These are phyloP conservation scores for Sminthurinus aureus DNA, from an alignment of 2,888 invertebrate species.

Conservation along the genomic window DNA sequence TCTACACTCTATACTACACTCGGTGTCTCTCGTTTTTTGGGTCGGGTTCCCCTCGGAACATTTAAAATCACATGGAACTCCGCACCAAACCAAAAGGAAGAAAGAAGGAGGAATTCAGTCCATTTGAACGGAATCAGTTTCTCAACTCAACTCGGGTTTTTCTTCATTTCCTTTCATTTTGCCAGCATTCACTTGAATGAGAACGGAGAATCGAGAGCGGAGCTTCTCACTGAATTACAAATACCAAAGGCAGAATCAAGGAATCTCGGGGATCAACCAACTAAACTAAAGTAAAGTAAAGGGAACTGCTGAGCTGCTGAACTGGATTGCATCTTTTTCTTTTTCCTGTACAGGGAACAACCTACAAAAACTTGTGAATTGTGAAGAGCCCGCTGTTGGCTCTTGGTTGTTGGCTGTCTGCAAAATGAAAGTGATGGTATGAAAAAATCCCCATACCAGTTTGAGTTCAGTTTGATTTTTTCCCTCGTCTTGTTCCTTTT, in stretches of 20 bases:
- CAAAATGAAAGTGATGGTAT: no score
- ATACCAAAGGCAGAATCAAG: neutral
- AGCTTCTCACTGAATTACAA: neutral
- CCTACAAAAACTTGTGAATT: no score
- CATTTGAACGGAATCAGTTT: slow-evolving; percentile 35
- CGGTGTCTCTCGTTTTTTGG: neutral
- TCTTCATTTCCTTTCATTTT: neutral
- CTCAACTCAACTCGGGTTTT: neutral
- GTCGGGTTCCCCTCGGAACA: slow-evolving; percentile 14
- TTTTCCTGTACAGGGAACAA: neutral
- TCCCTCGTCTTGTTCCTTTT: no score
- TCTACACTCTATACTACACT: slow-evolving; percentile 9
- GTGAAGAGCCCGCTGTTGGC: no score
- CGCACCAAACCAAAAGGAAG: no score
- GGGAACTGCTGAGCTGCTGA: neutral
- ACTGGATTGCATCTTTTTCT: neutral
- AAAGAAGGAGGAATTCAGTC: no score
- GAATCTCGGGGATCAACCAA: neutral
- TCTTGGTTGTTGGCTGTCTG: no score
- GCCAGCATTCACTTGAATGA: neutral
- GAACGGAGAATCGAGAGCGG: no score
- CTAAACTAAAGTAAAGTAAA: neutral
- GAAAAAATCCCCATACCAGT: no score
- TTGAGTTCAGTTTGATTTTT: no score
- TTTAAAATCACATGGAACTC: slow-evolving; percentile 15